These are phyloP conservation scores for Iguana delicatissima DNA, from an alignment of 2,797 vertebrate species.

Conservation along the genomic window DNA sequence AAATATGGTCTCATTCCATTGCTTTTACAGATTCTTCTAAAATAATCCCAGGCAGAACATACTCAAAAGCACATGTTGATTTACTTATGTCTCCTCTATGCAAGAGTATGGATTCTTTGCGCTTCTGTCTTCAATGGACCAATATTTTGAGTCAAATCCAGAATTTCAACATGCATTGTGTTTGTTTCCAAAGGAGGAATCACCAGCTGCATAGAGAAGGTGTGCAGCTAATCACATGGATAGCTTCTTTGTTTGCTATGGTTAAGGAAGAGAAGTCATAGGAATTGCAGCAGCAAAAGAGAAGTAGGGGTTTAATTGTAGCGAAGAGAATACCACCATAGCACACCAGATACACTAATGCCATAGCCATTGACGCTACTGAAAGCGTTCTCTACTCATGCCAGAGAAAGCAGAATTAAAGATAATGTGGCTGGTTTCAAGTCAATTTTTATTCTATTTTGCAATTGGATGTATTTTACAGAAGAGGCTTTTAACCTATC, in stretches of 20 bases:
- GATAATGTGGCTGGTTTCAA: not conserved
- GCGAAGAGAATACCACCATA: not conserved
- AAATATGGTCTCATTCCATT: not conserved
- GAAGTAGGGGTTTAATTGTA: constrained; percentile 1
- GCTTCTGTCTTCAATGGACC: not conserved
- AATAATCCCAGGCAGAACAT: constrained; percentile 6
- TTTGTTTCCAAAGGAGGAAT: constrained; percentile 36
- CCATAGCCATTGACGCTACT: not conserved
- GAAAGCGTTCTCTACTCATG: not conserved
- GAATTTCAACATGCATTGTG: accelerated
- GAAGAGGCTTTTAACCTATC: not conserved
- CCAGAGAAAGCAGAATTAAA: not conserved
- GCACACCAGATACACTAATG: not conserved
- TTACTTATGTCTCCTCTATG: not conserved
- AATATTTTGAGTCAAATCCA: not conserved
- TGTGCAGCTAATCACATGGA: not conserved
- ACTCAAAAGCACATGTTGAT: not conserved
- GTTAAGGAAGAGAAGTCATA: not conserved
- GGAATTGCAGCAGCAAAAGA: not conserved
- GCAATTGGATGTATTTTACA: not conserved
- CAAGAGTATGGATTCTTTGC: not conserved
- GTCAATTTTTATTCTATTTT: not conserved
- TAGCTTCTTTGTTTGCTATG: constrained; percentile 4
- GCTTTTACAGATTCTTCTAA: constrained; percentile 34
- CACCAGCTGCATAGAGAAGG: not conserved